Conservation (phyloP, 2,797 vertebrate genomes). For the Pseudochirops corinnae region DNA sequence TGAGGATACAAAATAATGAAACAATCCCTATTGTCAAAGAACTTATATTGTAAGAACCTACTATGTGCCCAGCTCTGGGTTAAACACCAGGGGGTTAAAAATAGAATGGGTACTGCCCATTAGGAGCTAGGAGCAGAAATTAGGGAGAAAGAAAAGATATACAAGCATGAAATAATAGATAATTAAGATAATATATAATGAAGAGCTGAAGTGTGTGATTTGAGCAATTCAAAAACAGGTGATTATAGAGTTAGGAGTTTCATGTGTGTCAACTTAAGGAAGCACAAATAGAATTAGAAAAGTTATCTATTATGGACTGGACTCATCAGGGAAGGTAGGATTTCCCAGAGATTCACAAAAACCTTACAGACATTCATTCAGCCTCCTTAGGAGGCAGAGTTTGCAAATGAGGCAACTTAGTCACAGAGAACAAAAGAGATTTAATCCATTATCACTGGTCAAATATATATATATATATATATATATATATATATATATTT, state of each 20-base stretch:
- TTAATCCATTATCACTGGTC: background rate
- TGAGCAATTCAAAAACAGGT: background rate
- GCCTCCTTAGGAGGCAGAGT: background rate
- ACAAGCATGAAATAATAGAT: background rate
- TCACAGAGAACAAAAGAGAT: background rate
- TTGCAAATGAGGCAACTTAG: conserved; percentile 18
- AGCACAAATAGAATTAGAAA: background rate
- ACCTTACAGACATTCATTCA: background rate
- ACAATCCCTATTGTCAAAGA: background rate
- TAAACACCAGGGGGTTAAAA: background rate
- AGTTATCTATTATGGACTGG: background rate
- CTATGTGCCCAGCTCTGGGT: background rate
- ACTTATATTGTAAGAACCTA: background rate
- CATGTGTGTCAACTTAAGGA: background rate
- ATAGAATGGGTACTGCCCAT: background rate
- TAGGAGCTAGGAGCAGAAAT: background rate
- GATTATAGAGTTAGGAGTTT: background rate
- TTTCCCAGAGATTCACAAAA: background rate
- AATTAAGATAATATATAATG: background rate
- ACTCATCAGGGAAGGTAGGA: background rate
- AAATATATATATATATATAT: background rate
- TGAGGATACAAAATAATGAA: background rate
- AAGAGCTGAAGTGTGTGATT: background rate
- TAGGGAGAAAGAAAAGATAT: background rate
- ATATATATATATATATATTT: background rate